Percentiles rank a stretch among this genome's conserved stretches.
Evolutionary conservation across 2,888 invertebrate species (phyloP).

Genomic region (Eustalomyia histrio): DNA sequence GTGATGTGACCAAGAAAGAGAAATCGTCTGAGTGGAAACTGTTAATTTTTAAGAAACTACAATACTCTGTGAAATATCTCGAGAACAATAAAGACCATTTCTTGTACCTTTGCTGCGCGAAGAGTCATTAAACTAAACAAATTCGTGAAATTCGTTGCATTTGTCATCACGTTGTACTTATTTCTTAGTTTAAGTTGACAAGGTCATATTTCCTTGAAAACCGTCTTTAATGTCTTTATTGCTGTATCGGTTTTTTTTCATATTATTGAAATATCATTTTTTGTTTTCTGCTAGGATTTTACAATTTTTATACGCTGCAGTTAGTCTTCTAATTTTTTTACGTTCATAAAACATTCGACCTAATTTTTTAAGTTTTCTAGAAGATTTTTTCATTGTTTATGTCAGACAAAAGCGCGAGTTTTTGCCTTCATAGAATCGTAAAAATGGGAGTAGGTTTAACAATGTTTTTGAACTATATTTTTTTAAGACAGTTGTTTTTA

Average conservation of each 20-base stretch:
- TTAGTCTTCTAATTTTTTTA: conserved; percentile 55
- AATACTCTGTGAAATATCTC: conserved; percentile 32
- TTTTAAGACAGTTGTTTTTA: conserved; percentile 42
- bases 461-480: conserved; percentile 58
- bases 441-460: conserved; percentile 45
- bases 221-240: conserved; percentile 56
- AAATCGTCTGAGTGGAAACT: too few species aligned
- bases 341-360: conserved; percentile 60
- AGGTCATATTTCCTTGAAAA: conserved; percentile 52
- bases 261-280: conserved; percentile 23
- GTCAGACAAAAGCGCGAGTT: conserved; percentile 42
- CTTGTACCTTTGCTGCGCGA: conserved; percentile 51
- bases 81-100: conserved; percentile 49
- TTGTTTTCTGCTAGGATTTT: not conserved
- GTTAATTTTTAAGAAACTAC: not conserved
- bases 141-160: conserved; percentile 63
- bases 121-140: conserved; percentile 69
- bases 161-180: conserved; percentile 11
- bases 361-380: conserved; percentile 63
- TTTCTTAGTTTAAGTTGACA: conserved; percentile 35
- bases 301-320: conserved; percentile 46
- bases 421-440: conserved; percentile 44
- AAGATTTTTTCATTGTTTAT: conserved; percentile 51
- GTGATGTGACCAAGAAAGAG: too few species aligned
- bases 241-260: conserved; percentile 34